Evolutionary conservation across 2,888 invertebrate species (phyloP), one percentile per base, ranked within the genome.

Genomic region (Caenorhabditis plicata): DNA sequence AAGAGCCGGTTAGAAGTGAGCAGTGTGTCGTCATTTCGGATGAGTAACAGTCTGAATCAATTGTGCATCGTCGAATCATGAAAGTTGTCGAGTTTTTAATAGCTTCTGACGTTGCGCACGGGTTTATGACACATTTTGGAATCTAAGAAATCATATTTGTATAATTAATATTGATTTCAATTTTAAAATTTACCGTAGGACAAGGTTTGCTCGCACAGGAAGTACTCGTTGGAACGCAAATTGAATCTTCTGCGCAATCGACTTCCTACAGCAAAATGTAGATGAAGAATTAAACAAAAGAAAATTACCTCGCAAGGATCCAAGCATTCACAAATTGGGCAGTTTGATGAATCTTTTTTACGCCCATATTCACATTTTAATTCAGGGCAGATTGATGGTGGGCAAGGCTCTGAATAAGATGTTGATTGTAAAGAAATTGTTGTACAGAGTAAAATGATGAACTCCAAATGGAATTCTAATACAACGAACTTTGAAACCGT

Each of bases 221-320:
- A n/a, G 68, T 67, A 27, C 65, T 57, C 15, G 68, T 67, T 13
- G 75, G 74, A 19, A 68, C 42, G 47, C 77, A 77, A 23, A 75
- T 58, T 1, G 70, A 62, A 25, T 56, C 58, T n/a, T 58, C 50
- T 15, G 71, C 71, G 42, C 77, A 77, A 1, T 48, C 42, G 22
- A 76, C 56, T 17, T 64, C 71, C n/a, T n/a, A n/a, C n/a, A n/a
- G n/a, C n/a, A n/a, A n/a, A n/a, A n/a, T n/a, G n/a, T n/a, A n/a
- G n/a, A n/a, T n/a, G n/a, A n/a, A n/a, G n/a, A n/a, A n/a, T n/a
- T n/a, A n/a, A n/a, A n/a, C n/a, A n/a, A n/a, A n/a, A n/a, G n/a
- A n/a, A n/a, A n/a, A n/a, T n/a, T n/a, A n/a, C n/a, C 39, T 72
- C 60, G 53, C 78, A 78, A 1, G 76, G 75, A 40, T 74, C 68